Base-by-base conservation (phyloP, 1,140 invertebrate genomes). In the Caenorhabditis latens region DNA sequence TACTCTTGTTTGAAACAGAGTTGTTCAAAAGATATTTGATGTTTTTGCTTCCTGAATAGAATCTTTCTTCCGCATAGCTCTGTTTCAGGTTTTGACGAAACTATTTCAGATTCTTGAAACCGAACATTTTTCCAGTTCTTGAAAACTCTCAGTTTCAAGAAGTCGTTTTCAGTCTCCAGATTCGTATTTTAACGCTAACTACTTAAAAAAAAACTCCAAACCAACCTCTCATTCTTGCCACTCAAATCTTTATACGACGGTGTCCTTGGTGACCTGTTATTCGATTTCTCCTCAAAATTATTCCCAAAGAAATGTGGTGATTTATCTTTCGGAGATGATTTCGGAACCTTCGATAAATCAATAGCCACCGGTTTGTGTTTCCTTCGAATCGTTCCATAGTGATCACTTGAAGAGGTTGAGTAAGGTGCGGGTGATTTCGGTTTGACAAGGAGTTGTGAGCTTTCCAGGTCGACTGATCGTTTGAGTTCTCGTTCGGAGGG, bases 331-430 rank as follows among this genome's bases (percentile, higher is more conserved):
- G 65, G 65, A 4, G 71, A 48, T 40, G n/a, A 79, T 4, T 79
- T 79, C 13, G 71, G 42, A 13, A 40, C 19, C 46, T 79, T 11
- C 8, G 71, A 50, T 32, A 50, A 24, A 8, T 79, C 71, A 50
- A 79, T 50, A 6, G 71, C 71, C 71, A 63, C 55, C 43, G 83
- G 58, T 58, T 84, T 58, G 21, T 84, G 83, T 48, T 65, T 84
- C 32, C 58, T 84, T 84, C 83, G 48, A 48, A 86, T 86, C 8
- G 86, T 86, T 43, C 65, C 86, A 50, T 65, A 83, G 43, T 86
- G 86, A 57, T 86, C 86, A 21, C 48, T 46, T 4, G 86, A 83
- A 2, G 75, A 42, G 0, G 86, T 79, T 4, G 71, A 83, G 43
- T 86, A 86, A 2, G 86, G 86, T 6, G 75, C 50, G 19, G 86